These are phyloP conservation scores for Theodoxus fluviatilis DNA, from an alignment of 2,888 invertebrate species.

Conservation along the genomic window DNA sequence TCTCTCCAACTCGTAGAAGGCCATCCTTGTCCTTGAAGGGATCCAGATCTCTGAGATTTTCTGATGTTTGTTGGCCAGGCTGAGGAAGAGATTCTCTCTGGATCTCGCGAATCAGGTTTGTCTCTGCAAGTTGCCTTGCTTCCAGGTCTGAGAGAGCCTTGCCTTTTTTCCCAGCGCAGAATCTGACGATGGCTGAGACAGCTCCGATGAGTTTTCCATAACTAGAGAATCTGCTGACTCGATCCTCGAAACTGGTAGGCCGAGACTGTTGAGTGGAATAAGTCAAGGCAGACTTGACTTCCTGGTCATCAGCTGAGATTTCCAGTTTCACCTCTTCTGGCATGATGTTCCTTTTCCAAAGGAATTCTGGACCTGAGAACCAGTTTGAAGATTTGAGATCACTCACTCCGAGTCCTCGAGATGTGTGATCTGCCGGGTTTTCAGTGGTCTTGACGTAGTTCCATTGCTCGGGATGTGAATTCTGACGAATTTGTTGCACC, in stretches of 20 bases:
- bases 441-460: no score
- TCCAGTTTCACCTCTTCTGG: neutral
- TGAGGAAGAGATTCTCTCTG: neutral
- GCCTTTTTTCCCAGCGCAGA: neutral
- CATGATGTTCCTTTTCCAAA: neutral
- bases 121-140: conserved; percentile 7
- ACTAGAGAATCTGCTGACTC: neutral
- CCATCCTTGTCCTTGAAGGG: no score
- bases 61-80: no score
- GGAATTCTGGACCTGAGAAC: conserved; percentile 5
- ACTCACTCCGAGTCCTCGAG: neutral
- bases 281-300: neutral
- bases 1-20: conserved; percentile 31
- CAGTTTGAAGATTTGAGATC: no score
- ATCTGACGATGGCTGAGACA: conserved; percentile 10
- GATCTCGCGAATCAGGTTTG: neutral
- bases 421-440: no score
- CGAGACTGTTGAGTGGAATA: neutral
- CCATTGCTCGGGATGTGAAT: no score
- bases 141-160: no score
- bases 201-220: neutral
- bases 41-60: no score
- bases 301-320: neutral
- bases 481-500: neutral
- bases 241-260: no score